A percentile compares a stretch with the other conserved stretches of the same genome.
These are phyloP conservation scores for Cecidostiba fungosa DNA, from an alignment of 2,888 invertebrate species.

Conservation along the genomic window DNA sequence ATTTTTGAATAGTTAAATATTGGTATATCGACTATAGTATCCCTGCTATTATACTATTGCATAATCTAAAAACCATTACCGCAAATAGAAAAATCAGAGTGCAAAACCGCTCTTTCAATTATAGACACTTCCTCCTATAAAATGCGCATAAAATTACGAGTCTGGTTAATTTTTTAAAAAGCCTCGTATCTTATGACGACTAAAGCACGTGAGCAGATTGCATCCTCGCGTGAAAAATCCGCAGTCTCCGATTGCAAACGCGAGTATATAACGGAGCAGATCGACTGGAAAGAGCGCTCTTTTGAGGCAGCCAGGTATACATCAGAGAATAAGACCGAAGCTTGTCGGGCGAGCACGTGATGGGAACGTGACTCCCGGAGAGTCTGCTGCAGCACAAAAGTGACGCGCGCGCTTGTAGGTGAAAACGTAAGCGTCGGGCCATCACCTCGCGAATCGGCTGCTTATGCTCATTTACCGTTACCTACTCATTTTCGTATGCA, in stretches of 20 bases:
- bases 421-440: neutral
- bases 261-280: neutral
- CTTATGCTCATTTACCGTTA: neutral
- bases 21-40: too few species aligned
- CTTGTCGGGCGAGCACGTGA: slow-evolving; percentile 69
- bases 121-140: too few species aligned
- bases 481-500: neutral
- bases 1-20: too few species aligned
- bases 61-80: too few species aligned
- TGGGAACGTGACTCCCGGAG: slow-evolving; percentile 63
- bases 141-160: too few species aligned
- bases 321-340: slow-evolving; percentile 2
- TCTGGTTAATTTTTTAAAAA: too few species aligned
- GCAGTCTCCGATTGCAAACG: too few species aligned
- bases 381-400: neutral
- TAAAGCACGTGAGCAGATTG: too few species aligned
- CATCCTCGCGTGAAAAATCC: neutral
- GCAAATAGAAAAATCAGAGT: too few species aligned
- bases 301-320: neutral
- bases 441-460: neutral
- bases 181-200: too few species aligned
- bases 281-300: neutral
- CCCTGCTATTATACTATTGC: too few species aligned
- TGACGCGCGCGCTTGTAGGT: neutral
- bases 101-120: too few species aligned